Evolutionary conservation across 2,888 invertebrate genomes (phyloP), one percentile per base, ranked within the genome.

Genomic region (Cerastis leucographa): DNA sequence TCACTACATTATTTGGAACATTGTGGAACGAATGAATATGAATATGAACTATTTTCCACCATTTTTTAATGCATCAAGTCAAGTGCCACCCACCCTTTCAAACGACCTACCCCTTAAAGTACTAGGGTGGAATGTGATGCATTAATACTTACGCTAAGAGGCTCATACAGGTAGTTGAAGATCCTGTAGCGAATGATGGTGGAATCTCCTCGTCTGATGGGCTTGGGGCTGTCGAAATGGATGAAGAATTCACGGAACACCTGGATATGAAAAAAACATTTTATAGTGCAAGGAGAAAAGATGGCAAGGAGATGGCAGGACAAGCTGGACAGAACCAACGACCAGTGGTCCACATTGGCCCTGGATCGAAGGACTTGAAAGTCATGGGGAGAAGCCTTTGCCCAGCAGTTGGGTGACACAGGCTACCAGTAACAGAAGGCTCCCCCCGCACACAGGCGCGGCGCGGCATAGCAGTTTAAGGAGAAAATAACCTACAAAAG

Each of bases 221-320:
- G 97, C 79, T 97, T 97, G 0, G 98, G 98, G 29, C 97, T 94
- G 76, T 97, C 97, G 51, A 98, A 97, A 85, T 98, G 98, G 42
- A 98, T 96, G 94, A 98, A 98, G 93, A 98, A 98, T 11, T 98
- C 98, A 76, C 98, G 98, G 92, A 98, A 98, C 3, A 99, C 98
- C 96, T 97, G 97, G 35, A 19, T 9, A 46, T 11, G 2, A 44
- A 40, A 25, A n/a, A 46, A 17, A 46, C 1, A 7, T 42, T 35
- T 56, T 17, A 9, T 44, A 25, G 14, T 35, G 35, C 35, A 35
- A 11, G 25, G 2, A 40, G 25, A 49, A 49, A 29, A 61, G 35
- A 35, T 35, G 35, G 35, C 35, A 35, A 35, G 35, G 35, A 35
- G 35, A 35, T 35, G 35, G 35, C 35, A 35, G 35, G 35, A 35